Conservation (phyloP, 2,888 invertebrate species). For the Melitaea athalia region DNA sequence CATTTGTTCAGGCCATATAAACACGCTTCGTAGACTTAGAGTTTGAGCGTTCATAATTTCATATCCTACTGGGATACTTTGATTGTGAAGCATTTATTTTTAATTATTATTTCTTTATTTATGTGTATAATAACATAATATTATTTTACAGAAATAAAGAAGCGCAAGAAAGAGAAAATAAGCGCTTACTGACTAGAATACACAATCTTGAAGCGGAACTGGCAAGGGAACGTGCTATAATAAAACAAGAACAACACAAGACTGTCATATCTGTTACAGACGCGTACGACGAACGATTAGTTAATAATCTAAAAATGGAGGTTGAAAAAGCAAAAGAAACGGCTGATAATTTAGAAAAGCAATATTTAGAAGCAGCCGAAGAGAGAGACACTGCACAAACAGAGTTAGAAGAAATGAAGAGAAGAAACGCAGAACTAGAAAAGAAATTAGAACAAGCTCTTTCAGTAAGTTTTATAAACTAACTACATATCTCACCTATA, state of each 20-base stretch:
- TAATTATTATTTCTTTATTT: too few relatives aligned
- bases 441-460: slow-evolving; percentile 87
- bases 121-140: not conserved
- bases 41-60: too few relatives aligned
- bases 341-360: slow-evolving; percentile 90
- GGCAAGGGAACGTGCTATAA: slow-evolving; percentile 85
- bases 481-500: not conserved
- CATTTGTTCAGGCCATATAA: not conserved
- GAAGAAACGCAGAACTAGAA: slow-evolving; percentile 89
- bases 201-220: slow-evolving; percentile 91
- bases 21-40: too few relatives aligned
- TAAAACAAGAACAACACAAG: slow-evolving; percentile 78
- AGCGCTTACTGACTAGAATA: slow-evolving; percentile 89
- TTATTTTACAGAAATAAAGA: slow-evolving; percentile 86
- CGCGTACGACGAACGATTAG: slow-evolving; percentile 84
- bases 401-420: slow-evolving; percentile 90
- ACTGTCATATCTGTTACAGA: slow-evolving; percentile 80
- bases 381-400: slow-evolving; percentile 88
- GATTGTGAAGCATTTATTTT: too few relatives aligned
- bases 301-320: slow-evolving; percentile 87
- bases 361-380: slow-evolving; percentile 88
- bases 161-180: slow-evolving; percentile 92
- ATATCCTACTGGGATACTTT: too few relatives aligned
- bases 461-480: slow-evolving; percentile 66
- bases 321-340: slow-evolving; percentile 89